These are phyloP conservation scores for Falco naumanni DNA, from an alignment of 2,797 vertebrate genomes.

Conservation along the genomic window DNA sequence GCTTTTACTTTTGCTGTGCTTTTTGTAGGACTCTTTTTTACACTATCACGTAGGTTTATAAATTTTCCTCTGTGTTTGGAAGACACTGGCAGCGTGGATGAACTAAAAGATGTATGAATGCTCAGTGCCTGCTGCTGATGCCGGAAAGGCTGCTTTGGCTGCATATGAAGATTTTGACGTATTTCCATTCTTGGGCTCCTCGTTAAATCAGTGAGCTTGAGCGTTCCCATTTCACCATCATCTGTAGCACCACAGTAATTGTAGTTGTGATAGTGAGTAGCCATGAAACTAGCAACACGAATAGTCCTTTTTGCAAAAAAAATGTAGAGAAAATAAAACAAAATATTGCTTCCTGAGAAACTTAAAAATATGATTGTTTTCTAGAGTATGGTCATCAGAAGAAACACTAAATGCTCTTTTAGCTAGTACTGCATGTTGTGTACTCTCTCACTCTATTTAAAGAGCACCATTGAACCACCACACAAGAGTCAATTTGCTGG, in stretches of 20 bases:
- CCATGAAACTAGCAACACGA: neutral
- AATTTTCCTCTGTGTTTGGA: conserved; percentile 83
- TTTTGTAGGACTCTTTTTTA: conserved; percentile 90
- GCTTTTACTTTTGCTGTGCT: conserved; percentile 83
- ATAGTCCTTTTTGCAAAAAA: neutral
- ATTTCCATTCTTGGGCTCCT: conserved; percentile 21
- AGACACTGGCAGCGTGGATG: conserved; percentile 78
- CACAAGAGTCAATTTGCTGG: conserved; percentile 78
- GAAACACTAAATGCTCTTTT: conserved; percentile 4
- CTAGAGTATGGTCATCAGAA: neutral
- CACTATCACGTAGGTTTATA: conserved; percentile 87
- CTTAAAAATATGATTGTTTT: neutral
- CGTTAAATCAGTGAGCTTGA: neutral
- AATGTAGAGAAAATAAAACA: neutral
- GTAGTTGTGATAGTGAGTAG: neutral
- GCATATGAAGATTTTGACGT: conserved; percentile 41
- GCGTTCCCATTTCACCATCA: neutral
- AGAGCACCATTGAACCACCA: conserved; percentile 76
- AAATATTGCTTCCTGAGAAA: neutral
- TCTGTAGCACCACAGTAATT: conserved; percentile 37
- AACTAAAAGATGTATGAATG: conserved; percentile 61
- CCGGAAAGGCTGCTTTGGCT: conserved; percentile 53
- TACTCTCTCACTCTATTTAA: conserved; percentile 76
- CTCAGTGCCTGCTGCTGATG: conserved; percentile 35
- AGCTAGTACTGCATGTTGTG: conserved; percentile 17